Evolutionary conservation across 2,113 vertebrate species (phyloP), one percentile per base, ranked within the genome.

Genomic region (Athene cunicularia): DNA sequence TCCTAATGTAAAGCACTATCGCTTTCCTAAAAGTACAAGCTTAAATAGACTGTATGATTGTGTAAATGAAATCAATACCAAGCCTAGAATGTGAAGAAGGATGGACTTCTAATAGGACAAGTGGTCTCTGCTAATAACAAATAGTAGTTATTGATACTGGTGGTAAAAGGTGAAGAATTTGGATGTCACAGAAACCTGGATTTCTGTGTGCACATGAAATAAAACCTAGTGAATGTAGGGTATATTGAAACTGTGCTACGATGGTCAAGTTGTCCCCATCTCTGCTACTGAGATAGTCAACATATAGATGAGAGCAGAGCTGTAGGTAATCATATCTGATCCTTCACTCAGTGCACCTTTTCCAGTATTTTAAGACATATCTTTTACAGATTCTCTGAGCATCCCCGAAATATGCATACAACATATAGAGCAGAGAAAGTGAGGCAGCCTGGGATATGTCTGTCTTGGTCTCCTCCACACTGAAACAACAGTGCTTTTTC

Each of bases 1-100:
- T 94, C 67, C 91, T 87, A 64, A 89, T 79, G 83, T 95, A 64
- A 95, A 95, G 58, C 56, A 58, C 80, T 75, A 71, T 67, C 72
- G 35, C 64, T 73, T 97, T 91, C 74, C 73, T 80, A 27, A 92
- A 92, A 89, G 39, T 56, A 91, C 15, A 72, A 67, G 58, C 63
- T 95, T 84, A 92, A 96, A 75, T 53, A 90, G 83, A 53, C 39
- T 47, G 27, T 37, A 22, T 50, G 63, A 64, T 85, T 28, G 41
- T 66, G 70, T 70, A 95, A 84, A 89, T 50, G 45, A 62, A 81
- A 80, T 72, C 66, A 89, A 53, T 58, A 75, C 37, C 26, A 56
- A n/a, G 39, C 41, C 58, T 37, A 41, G n/a, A 87, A 79, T 50
- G 19, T 56, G 71, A 84, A 83, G 41, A 92, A 85, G 49, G 33